Percentiles rank a stretch among this genome's conserved stretches.
phyloP scores from a whole-genome alignment of 1,140 invertebrate species.

The Philaenus spumarius region DNA sequence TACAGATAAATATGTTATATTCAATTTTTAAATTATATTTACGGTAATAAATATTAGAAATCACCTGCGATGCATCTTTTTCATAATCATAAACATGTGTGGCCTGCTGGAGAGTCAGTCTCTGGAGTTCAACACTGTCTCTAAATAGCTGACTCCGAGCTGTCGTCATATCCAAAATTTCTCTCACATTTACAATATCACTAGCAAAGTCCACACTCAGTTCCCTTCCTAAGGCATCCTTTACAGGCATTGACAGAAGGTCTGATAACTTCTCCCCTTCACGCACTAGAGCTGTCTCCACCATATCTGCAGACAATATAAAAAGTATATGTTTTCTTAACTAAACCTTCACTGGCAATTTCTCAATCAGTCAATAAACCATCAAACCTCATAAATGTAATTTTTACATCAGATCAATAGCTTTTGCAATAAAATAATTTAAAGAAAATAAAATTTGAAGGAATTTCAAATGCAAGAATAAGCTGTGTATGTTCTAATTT shows the following conservation, averaged over 20 bases:
- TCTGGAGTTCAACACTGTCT: slow-evolving; percentile 62
- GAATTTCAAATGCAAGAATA: too few species aligned
- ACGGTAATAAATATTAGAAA: too few species aligned
- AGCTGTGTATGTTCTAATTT: too few species aligned
- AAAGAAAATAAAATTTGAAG: not conserved
- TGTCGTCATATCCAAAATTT: slow-evolving; percentile 52
- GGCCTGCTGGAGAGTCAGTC: slow-evolving; percentile 67
- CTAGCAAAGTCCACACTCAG: slow-evolving; percentile 61
- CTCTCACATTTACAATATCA: slow-evolving; percentile 62
- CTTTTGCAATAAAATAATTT: not conserved
- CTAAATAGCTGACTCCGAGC: slow-evolving; percentile 58
- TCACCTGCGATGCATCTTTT: slow-evolving; percentile 60
- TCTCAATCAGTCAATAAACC: too few species aligned
- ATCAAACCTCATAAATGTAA: not conserved
- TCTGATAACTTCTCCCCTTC: slow-evolving; percentile 74
- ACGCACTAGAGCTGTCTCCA: slow-evolving; percentile 59
- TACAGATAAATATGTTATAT: too few species aligned
- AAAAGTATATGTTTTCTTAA: too few species aligned
- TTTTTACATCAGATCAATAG: not conserved
- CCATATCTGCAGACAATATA: slow-evolving; percentile 43
- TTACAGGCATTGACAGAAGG: slow-evolving; percentile 69
- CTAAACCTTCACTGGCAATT: too few species aligned
- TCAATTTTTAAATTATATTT: too few species aligned
- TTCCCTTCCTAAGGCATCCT: slow-evolving; percentile 68
- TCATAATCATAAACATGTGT: slow-evolving; percentile 67